Evolutionary conservation across 1,140 invertebrate species (phyloP), one percentile per base, ranked within the genome.

Genomic region (Zaprionus ghesquierei): DNA sequence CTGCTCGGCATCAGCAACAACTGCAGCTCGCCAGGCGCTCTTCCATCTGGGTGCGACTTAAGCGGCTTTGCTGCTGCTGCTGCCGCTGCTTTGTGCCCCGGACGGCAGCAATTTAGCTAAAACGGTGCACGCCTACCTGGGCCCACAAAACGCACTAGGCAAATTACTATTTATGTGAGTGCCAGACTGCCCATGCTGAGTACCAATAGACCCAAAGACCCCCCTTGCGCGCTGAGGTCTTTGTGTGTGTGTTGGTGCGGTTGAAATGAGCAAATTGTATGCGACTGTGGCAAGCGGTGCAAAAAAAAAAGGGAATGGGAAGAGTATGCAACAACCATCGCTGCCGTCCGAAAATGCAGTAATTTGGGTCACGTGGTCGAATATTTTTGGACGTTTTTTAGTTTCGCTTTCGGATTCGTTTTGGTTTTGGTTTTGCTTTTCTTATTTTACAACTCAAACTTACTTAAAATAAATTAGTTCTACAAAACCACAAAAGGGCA

Each of bases 191-290:
- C 75, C 53, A 46, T 23, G 13, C 15, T 25, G 8, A 25, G 13
- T 20, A 8, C 71, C 8, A 50, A 23, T 1, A 31, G 29, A 31
- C n/a, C n/a, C n/a, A n/a, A n/a, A 29, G 4, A 6, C 33, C 49
- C 53, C 62, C 9, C 22, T 25, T 10, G 0, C 31, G 31, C 13
- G 20, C n/a, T 20, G 46, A 23, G 58, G 22, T 51, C 44, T 35
- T 29, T 64, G 66, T 46, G 46, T 66, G 61, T 81, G 63, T 76
- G 71, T 76, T 60, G 64, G 58, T 82, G 76, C 79, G 75, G 82
- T 89, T 77, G 62, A 89, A 87, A 87, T 86, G 76, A 89, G 79
- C 82, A 89, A 87, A 89, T 87, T 87, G 84, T 87, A 84, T 87
- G 79, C 79, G 73, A 87, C 84, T 89, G 79, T 71, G 84, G 76